These are phyloP conservation scores for Elegia similella DNA, from an alignment of 2,888 invertebrate genomes.

Conservation along the genomic window DNA sequence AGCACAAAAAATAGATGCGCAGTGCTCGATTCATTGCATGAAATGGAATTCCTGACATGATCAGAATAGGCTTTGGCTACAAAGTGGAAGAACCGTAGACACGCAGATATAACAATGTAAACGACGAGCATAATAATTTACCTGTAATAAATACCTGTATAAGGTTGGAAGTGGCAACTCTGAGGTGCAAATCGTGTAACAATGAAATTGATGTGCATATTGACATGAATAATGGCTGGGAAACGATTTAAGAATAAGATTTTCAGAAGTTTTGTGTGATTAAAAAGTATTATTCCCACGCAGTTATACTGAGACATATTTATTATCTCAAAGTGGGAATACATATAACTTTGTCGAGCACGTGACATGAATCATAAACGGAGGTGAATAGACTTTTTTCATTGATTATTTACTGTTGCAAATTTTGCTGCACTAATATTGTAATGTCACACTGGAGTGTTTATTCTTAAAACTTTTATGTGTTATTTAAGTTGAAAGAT, in stretches of 20 bases:
- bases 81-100: background rate
- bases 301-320: slow-evolving; percentile 1
- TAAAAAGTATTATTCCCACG: background rate
- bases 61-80: background rate
- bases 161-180: too few relatives aligned
- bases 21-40: background rate
- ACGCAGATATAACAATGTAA: background rate
- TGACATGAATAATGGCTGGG: background rate
- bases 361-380: too few relatives aligned
- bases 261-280: slow-evolving; percentile 2
- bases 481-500: too few relatives aligned
- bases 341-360: background rate
- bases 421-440: too few relatives aligned
- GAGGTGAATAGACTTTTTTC: too few relatives aligned
- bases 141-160: too few relatives aligned
- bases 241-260: slow-evolving; percentile 1
- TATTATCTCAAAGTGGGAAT: background rate
- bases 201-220: background rate
- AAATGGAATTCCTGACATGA: background rate
- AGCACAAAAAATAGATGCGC: slow-evolving; percentile 14
- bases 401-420: too few relatives aligned
- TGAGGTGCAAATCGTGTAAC: background rate
- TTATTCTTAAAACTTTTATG: too few relatives aligned
- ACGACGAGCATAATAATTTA: background rate
- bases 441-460: too few relatives aligned